Base-by-base conservation (phyloP, 2,797 vertebrate genomes). In the Syndactyla subalaris region DNA sequence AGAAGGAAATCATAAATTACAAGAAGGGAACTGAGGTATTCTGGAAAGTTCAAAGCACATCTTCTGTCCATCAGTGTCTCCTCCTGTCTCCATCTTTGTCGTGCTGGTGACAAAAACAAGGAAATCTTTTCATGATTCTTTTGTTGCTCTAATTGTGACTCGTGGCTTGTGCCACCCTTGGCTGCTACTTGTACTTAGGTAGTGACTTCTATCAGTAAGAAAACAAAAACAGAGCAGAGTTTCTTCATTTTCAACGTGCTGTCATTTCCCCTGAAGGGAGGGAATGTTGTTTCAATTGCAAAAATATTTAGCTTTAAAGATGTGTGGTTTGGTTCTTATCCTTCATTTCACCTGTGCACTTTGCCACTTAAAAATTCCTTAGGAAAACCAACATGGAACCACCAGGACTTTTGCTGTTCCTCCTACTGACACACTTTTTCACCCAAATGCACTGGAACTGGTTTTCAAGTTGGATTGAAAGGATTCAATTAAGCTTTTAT, bases 11-110 rank as follows among this genome's bases (percentile, higher is more conserved):
- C 6, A 6, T 70, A 20, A 18, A 70, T 94, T 54, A 11, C 55
- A 3, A 17, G 81, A 61, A 32, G 24, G 54, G 75, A 59, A 17
- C 0, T 1, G 51, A 65, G n/a, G 26, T 36, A 4, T 43, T 86
- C 81, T n/a, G 41, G 41, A 34, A 17, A 75, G 84, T 89, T 95
- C 84, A 82, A 79, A 95, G 92, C 39, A 0, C 73, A n/a, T 91
- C 30, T 21, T 54, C 58, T 79, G 63, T 91, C 71, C 43, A 7
- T 20, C 83, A 46, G 34, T 36, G 82, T 77, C 78, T 58, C 43
- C 63, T 89, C 21, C 45, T 52, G 48, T 36, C 75, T 88, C 65
- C 20, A 1, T n/a, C 36, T 39, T 8, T 80, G 82, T 43, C 85
- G 54, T 2, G 8, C 6, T 15, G 38, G 41, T 78, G 46, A 51